Conservation (phyloP, 1,140 invertebrate genomes). For the Paraescarpia echinospica region DNA sequence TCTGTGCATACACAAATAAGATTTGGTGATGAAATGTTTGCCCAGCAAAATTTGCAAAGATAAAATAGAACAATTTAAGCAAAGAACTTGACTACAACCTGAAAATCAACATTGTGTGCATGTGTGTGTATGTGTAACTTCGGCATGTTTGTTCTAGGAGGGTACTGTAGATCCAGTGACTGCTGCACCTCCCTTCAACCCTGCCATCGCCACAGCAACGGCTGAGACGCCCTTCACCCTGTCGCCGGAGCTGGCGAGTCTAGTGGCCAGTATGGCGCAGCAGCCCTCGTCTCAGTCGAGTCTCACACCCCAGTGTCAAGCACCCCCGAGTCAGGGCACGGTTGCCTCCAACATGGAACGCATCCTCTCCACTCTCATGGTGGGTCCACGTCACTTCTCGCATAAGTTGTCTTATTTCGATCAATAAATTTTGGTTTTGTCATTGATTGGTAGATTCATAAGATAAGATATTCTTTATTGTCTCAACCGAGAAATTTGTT, state of each 20-base stretch:
- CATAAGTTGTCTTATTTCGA: neutral
- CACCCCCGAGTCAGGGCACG: neutral
- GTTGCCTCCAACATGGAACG: neutral
- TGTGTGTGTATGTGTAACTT: slow-evolving; percentile 23
- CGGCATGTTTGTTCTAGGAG: neutral
- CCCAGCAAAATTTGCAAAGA: too few species aligned
- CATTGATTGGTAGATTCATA: too few species aligned
- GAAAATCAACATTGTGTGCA: neutral
- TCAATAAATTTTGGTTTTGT: too few species aligned
- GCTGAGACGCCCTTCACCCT: slow-evolving; percentile 26
- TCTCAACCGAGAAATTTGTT: too few species aligned
- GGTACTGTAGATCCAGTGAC: neutral
- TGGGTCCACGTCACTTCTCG: neutral
- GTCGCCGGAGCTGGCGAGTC: slow-evolving; percentile 42
- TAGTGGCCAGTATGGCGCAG: slow-evolving; percentile 31
- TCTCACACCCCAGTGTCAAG: neutral
- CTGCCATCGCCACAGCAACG: neutral
- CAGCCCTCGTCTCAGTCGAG: neutral
- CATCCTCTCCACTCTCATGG: neutral
- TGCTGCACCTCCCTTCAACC: neutral
- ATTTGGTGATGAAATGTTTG: too few species aligned
- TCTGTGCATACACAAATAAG: too few species aligned
- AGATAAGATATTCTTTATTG: too few species aligned
- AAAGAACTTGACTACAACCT: too few species aligned
- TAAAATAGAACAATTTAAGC: too few species aligned